phyloP scores from a whole-genome alignment of 2,113 vertebrate genomes.

The Ciconia maguari region DNA sequence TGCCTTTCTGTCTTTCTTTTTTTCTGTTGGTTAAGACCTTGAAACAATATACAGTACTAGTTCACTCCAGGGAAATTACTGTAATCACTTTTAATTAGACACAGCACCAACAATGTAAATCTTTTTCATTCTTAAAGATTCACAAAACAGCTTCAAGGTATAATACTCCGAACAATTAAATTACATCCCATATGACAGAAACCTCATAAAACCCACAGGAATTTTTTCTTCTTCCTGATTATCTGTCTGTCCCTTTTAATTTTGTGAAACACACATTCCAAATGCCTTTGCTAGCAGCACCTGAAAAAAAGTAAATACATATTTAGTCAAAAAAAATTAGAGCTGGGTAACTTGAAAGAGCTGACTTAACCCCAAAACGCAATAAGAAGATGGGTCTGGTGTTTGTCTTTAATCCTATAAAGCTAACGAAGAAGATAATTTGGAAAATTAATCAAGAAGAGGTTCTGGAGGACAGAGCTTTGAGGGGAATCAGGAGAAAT shows the following conservation, averaged over 20 bases:
- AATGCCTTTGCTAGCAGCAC: neutral
- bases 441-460: neutral
- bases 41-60: neutral
- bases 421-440: neutral
- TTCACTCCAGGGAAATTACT: conserved; percentile 17
- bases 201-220: neutral
- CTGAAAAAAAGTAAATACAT: conserved; percentile 13
- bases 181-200: neutral
- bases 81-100: conserved; percentile 42
- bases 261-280: neutral
- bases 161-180: neutral
- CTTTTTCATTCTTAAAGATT: conserved; percentile 25
- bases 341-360: neutral
- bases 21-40: neutral
- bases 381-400: neutral
- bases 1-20: neutral
- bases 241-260: neutral
- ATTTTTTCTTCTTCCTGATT: neutral
- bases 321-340: conserved; percentile 6
- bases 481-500: neutral
- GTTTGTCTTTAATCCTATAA: neutral
- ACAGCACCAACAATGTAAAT: neutral
- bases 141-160: neutral
- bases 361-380: neutral
- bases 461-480: neutral